Base-by-base conservation (phyloP, 2,113 vertebrate species). In the Xerus inauris region DNA sequence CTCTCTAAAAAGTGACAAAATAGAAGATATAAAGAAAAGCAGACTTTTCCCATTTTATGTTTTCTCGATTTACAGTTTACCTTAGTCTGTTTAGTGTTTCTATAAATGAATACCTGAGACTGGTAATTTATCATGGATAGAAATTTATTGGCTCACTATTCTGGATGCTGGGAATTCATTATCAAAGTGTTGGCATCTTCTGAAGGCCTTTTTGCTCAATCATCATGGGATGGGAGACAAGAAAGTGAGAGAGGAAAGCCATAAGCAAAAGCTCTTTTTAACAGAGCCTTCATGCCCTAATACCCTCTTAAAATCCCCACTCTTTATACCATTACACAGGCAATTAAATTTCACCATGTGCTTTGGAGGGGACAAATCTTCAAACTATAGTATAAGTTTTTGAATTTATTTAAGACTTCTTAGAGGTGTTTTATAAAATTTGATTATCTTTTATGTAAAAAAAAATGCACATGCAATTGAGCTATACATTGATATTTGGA, bases 271-370 rank as follows among this genome's bases (percentile, higher is more conserved):
- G 20, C 7, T 0, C 2, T 6, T 51, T 73, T 65, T n/a, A 6
- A 84, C 59, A 65, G 20, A 30, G 26, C 8, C 51, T 26, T n/a
- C 9, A 67, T 2, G 2, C 1, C 6, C 9, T 73, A 81, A 64
- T n/a, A 13, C n/a, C 20, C 6, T 24, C 20, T n/a, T 30, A 30
- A 10, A 51, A 3, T 16, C 9, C 9, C 14, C 24, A n/a, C 1
- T 28, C 30, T 12, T 3, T 35, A n/a, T 32, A 51, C 13, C 6
- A 8, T 8, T 57, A 87, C 6, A 30, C 0, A 17, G 2, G 6
- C 13, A 45, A 59, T 69, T 59, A 57, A 30, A 59, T 45, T 47
- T 42, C 11, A 10, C 26, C 40, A 9, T 11, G 13, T 59, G 20
- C 22, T 51, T 8, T 30, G 1, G 3, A 73, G 14, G 6, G 0